Evolutionary conservation across 2,113 vertebrate species (phyloP).

Genomic region (Sialia sialis): DNA sequence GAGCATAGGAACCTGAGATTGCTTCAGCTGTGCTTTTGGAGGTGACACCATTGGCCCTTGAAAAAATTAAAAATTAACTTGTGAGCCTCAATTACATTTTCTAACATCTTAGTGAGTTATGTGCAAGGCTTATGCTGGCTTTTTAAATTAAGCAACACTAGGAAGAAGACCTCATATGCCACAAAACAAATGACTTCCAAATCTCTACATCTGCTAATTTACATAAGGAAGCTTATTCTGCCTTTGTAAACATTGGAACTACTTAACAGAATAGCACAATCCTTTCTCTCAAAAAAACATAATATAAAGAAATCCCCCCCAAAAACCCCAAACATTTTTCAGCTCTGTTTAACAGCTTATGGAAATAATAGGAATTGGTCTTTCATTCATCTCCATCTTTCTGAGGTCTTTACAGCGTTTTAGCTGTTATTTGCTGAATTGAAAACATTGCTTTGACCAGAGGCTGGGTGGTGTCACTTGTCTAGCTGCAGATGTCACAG

Average conservation of each 20-base stretch:
- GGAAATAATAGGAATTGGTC: background rate
- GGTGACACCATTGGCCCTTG: background rate
- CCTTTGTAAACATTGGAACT: background rate
- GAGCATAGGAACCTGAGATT: background rate
- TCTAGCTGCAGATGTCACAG: conserved; percentile 37
- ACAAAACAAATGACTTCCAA: background rate
- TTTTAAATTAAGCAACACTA: background rate
- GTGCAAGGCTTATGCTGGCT: background rate
- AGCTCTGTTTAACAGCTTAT: background rate
- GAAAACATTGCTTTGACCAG: conserved; percentile 39
- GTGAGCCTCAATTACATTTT: background rate
- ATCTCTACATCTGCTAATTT: background rate
- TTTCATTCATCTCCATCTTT: background rate
- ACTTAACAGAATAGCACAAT: background rate
- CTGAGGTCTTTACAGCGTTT: background rate
- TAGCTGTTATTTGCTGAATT: conserved; percentile 1
- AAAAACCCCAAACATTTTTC: background rate
- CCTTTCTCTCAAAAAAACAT: background rate
- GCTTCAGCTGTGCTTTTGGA: background rate
- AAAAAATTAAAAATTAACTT: background rate
- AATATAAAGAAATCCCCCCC: background rate
- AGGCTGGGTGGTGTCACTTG: conserved; percentile 24
- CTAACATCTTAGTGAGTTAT: background rate
- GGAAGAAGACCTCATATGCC: background rate
- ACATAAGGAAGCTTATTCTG: background rate